phyloP scores from a whole-genome alignment of 2,113 vertebrate genomes.

The Syngnathoides biaculeatus region DNA sequence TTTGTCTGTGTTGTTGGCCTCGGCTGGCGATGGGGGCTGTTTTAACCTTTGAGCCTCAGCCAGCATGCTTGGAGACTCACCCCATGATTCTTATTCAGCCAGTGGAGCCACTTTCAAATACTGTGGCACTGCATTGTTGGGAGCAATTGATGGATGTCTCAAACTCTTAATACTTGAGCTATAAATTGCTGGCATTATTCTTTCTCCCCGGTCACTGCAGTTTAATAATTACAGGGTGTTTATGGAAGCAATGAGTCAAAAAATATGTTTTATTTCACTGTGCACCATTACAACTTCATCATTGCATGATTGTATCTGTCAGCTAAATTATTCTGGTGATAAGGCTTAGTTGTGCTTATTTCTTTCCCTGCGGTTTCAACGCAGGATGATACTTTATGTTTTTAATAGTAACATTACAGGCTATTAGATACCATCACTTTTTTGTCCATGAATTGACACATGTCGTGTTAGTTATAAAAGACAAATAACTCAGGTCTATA shows the following conservation, averaged over 20 bases:
- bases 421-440: slow-evolving; percentile 5
- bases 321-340: slow-evolving; percentile 5
- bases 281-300: slow-evolving; percentile 35
- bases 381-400: not conserved
- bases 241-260: slow-evolving; percentile 56
- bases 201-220: slow-evolving; percentile 33
- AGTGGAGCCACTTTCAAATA: slow-evolving; percentile 45
- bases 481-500: too few species aligned
- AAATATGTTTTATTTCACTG: slow-evolving; percentile 57
- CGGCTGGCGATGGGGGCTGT: slow-evolving; percentile 17
- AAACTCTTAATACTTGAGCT: slow-evolving; percentile 49
- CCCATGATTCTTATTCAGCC: slow-evolving; percentile 56
- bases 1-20: slow-evolving; percentile 9
- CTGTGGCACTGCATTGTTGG: slow-evolving; percentile 40
- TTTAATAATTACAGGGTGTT: slow-evolving; percentile 70
- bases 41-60: slow-evolving; percentile 40
- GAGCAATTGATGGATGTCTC: slow-evolving; percentile 62
- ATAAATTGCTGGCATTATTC: slow-evolving; percentile 72
- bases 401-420: slow-evolving; percentile 51
- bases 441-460: not conserved
- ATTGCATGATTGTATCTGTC: slow-evolving; percentile 30
- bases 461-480: too few species aligned
- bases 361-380: slow-evolving; percentile 1
- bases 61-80: slow-evolving; percentile 51
- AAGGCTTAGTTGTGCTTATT: slow-evolving; percentile 14